phyloP scores from a whole-genome alignment of 2,888 invertebrate species.

The Adelphocoris suturalis region DNA sequence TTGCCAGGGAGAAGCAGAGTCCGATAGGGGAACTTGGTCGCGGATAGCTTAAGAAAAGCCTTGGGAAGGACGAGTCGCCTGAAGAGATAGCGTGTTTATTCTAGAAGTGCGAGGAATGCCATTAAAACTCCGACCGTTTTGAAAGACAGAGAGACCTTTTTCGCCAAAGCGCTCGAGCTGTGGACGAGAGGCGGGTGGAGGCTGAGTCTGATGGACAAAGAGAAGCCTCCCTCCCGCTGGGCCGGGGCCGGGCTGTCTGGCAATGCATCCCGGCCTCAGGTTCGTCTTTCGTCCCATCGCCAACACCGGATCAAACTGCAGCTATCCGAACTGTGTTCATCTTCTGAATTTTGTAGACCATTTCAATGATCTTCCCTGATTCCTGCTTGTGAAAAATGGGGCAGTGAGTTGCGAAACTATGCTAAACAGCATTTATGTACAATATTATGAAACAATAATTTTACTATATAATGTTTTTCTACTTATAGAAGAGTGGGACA shows the following conservation, averaged over 20 bases:
- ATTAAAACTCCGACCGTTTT: slow-evolving; percentile 50
- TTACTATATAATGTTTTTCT: too few species aligned
- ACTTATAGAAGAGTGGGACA: too few species aligned
- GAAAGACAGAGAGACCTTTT: slow-evolving; percentile 7
- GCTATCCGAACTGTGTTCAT: neutral
- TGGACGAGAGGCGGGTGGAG: neutral
- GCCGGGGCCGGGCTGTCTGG: slow-evolving; percentile 65
- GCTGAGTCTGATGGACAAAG: slow-evolving; percentile 24
- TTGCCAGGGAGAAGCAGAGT: neutral
- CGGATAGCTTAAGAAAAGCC: neutral
- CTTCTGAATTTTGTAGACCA: too few species aligned
- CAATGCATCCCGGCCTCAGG: neutral
- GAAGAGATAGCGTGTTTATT: slow-evolving; percentile 59
- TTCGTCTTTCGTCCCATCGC: neutral
- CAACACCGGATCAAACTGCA: neutral
- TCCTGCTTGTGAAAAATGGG: too few species aligned
- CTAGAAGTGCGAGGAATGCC: slow-evolving; percentile 67
- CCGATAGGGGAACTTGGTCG: neutral
- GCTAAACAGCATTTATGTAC: too few species aligned
- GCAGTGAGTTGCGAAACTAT: too few species aligned
- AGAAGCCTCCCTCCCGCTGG: slow-evolving; percentile 30
- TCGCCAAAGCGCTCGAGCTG: neutral
- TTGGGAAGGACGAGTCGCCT: slow-evolving; percentile 24
- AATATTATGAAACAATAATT: too few species aligned
- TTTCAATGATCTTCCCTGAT: too few species aligned